Percentiles rank a stretch among this genome's conserved stretches.
Evolutionary conservation across 2,888 invertebrate species (phyloP).

Genomic region (Agriotes lineatus): DNA sequence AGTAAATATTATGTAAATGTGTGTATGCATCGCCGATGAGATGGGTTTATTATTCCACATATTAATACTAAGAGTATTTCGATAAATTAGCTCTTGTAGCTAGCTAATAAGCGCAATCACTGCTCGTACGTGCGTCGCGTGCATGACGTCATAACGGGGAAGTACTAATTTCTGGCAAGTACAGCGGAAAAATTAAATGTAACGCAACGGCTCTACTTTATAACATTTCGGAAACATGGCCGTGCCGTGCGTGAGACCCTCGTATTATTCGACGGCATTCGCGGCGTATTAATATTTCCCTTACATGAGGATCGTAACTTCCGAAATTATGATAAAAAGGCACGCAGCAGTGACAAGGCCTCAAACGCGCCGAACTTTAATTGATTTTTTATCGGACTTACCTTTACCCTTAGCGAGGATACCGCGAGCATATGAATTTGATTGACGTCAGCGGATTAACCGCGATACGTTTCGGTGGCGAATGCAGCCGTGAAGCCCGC

Average conservation of each 20-base stretch:
- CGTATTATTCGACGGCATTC: background rate
- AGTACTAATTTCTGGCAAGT: background rate
- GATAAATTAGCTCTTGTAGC: conserved; percentile 19
- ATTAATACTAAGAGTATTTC: conserved; percentile 31
- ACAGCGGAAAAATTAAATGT: background rate
- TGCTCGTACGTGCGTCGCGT: background rate
- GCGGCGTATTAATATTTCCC: background rate
- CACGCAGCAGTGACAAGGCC: background rate
- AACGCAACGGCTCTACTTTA: background rate
- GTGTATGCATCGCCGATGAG: conserved; percentile 31
- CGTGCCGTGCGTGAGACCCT: background rate
- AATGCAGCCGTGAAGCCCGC: background rate
- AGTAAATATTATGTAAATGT: conserved; percentile 42
- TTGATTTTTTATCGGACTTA: too few species aligned
- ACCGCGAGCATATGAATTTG: background rate
- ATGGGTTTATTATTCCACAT: conserved; percentile 31
- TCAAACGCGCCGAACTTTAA: background rate
- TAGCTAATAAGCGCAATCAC: conserved; percentile 17
- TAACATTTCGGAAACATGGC: background rate
- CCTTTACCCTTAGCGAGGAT: background rate
- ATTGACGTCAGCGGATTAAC: conserved; percentile 2
- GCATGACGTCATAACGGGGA: background rate
- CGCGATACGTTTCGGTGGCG: background rate
- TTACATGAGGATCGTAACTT: background rate
- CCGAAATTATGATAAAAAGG: background rate